Percentiles rank a stretch among this genome's conserved stretches.
These are phyloP conservation scores for Bubo bubo DNA, from an alignment of 2,113 vertebrate species.

Conservation along the genomic window DNA sequence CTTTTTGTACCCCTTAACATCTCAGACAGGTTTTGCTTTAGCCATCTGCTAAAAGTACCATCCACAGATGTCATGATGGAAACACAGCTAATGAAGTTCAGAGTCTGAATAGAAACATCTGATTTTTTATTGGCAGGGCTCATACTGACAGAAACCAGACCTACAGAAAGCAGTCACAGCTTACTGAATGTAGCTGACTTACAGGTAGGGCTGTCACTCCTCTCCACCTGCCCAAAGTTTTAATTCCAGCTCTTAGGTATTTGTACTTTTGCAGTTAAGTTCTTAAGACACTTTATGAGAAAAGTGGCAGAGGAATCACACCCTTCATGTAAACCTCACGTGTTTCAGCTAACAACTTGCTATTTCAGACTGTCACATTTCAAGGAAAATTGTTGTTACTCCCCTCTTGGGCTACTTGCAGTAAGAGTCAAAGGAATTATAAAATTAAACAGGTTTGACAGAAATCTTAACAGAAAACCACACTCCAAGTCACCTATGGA, in stretches of 20 bases:
- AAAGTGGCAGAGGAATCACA: background rate
- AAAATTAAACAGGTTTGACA: background rate
- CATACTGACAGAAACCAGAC: background rate
- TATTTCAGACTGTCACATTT: background rate
- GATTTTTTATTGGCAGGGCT: background rate
- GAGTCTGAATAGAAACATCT: background rate
- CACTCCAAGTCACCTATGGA: background rate
- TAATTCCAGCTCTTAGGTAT: background rate
- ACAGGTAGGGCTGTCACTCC: background rate
- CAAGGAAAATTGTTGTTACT: background rate
- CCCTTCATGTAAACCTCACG: background rate
- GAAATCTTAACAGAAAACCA: background rate
- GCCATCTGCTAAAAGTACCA: background rate
- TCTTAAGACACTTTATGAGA: background rate
- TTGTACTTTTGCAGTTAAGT: background rate
- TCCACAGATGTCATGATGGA: background rate
- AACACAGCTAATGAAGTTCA: background rate
- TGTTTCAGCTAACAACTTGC: background rate
- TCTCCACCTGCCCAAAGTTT: background rate
- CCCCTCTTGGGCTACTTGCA: background rate
- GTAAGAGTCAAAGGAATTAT: background rate
- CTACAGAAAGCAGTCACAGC: rapidly evolving
- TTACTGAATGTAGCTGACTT: background rate
- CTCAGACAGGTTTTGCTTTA: background rate
- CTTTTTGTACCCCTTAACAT: background rate